Evolutionary conservation across 2,113 vertebrate species (phyloP).

Genomic region (Serinus canaria): DNA sequence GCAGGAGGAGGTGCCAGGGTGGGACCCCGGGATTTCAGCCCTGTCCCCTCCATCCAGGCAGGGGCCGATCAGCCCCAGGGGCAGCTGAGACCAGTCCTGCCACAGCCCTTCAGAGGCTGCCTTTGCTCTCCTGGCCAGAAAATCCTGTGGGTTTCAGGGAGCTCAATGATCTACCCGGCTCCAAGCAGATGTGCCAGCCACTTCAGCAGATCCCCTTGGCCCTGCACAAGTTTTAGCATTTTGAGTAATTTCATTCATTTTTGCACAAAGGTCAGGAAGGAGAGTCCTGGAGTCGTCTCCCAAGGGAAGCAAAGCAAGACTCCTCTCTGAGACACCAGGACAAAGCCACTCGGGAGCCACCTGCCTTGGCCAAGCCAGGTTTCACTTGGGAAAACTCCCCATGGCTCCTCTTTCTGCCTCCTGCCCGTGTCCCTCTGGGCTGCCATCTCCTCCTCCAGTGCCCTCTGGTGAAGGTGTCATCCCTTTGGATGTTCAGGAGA

Average conservation of each 20-base stretch:
- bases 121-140: background rate
- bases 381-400: background rate
- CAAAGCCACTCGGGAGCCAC: background rate
- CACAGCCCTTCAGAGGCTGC: background rate
- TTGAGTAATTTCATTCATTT: background rate
- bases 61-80: rapidly evolving
- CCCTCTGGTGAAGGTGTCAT: background rate
- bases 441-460: background rate
- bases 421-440: background rate
- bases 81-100: rapidly evolving
- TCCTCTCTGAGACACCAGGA: background rate
- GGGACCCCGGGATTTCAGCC: background rate
- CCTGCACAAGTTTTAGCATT: background rate
- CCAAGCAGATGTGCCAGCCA: rapidly evolving
- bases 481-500: background rate
- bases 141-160: background rate
- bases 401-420: background rate
- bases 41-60: background rate
- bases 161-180: rapidly evolving
- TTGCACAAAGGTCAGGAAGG: background rate
- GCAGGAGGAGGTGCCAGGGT: background rate
- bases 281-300: background rate
- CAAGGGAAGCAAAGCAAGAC: background rate
- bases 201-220: background rate
- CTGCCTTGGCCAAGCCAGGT: background rate